Evolutionary conservation across 30 jellyfish, hydroid and myxozoan genomes (phyloP), one percentile per base, ranked within the genome.

Genomic region (Aurelia aurita): DNA sequence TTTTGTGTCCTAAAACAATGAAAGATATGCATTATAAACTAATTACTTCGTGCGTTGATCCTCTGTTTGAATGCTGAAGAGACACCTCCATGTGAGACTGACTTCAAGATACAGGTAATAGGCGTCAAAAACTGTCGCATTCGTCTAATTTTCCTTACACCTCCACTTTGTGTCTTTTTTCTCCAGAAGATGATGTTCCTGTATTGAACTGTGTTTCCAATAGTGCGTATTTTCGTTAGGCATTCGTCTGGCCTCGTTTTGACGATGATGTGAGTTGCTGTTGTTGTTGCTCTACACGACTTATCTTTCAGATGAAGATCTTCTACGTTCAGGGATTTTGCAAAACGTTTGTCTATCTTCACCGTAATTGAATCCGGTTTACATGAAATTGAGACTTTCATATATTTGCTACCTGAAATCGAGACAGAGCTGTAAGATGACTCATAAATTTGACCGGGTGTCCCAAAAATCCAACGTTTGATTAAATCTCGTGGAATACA

Each of bases 221-320:
- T 55, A 16, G 29, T 55, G 67, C 29, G 25, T 55, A 55, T 16
- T 55, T n/a, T 55, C 29, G 67, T 55, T 10, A 55, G 29, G 67
- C 67, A 55, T 55, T 13, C 67, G 1, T 55, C 29, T 55, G 67
- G 67, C 29, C 29, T 55, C 29, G 67, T 55, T 3, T 55, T 55
- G 67, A 55, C 29, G 67, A 55, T 55, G 29, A 55, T 3, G 29
- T 55, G 67, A 13, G 67, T 55, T 55, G 67, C 29, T 55, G 67
- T 55, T 55, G 25, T 22, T 55, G 29, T 55, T n/a, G 67, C 67
- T 6, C 29, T 55, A 6, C 67, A 55, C 5, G 31, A 3, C 29
- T 55, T 14, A 22, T 55, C 67, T 22, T 55, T 55, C 11, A 55
- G 13, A 15, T 55, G 67, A 8, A 55, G 29, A 19, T 55, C 67